Evolutionary conservation across 1,140 invertebrate species (phyloP), one percentile per base, ranked within the genome.

Genomic region (Heliconius hermathena): DNA sequence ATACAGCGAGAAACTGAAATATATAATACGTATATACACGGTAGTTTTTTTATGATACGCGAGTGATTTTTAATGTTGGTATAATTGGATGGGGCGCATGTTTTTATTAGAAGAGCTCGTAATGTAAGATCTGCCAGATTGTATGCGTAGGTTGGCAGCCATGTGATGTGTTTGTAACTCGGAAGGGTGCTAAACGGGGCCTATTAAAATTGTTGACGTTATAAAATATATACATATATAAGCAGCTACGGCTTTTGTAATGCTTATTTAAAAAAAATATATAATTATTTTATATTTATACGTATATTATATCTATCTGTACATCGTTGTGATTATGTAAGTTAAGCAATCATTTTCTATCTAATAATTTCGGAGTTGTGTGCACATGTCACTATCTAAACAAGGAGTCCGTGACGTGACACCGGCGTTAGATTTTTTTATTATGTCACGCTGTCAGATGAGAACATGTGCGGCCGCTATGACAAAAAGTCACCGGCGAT

Each of bases 341-440:
- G 11, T 66, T 11, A 8, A 9, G 3, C 11, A 60, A 38, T 13
- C 60, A 71, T 71, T 71, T 71, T 36, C 33, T 49, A n/a, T 71
- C 13, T n/a, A n/a, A 20, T n/a, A 71, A 20, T 66, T 18, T 72
- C n/a, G 66, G 29, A 9, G 70, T 57, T 71, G 18, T 9, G 38
- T 72, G 66, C 70, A 76, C 75, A 66, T 76, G 66, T 52, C 18
- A 13, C 29, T 33, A 38, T 72, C 36, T 5, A 18, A 36, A 72
- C 18, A 72, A 38, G 71, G 71, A 72, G 36, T 72, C 29, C 20
- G 71, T n/a, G 71, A 72, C 36, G 71, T 36, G 71, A 38, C 36
- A 72, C 11, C 29, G 57, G 38, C 26, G 38, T 77, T 76, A 46
- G 5, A 22, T 77, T 77, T 77, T 77, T 77, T 77, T n/a, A n/a